Conservation (phyloP, 2,113 vertebrate species). For the Aix galericulata region DNA sequence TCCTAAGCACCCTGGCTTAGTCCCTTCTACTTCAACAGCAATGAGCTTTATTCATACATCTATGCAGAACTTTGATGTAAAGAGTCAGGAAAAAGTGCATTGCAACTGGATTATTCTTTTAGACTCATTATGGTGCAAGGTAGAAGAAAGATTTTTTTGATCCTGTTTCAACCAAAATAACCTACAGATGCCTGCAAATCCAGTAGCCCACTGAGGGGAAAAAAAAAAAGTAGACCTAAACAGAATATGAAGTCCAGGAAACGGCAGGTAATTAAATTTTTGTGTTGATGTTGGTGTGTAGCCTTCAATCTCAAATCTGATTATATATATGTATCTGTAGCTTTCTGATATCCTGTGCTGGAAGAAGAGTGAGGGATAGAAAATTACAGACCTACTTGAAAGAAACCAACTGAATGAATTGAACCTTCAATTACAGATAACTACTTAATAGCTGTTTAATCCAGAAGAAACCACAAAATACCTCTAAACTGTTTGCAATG, state of each 20-base stretch:
- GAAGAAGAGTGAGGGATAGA: neutral
- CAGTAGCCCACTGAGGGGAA: neutral
- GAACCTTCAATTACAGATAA: neutral
- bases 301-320: neutral
- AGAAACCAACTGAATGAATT: neutral
- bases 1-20: neutral
- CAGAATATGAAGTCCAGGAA: neutral
- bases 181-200: neutral
- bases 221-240: neutral
- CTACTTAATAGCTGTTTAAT: neutral
- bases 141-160: neutral
- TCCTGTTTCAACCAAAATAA: neutral
- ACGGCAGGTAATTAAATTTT: neutral
- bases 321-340: neutral
- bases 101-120: neutral
- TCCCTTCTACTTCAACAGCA: neutral
- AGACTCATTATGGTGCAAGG: neutral
- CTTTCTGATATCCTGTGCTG: neutral
- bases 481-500: neutral
- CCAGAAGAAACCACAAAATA: neutral
- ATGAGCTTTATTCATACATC: neutral
- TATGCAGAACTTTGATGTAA: neutral
- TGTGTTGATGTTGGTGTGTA: neutral
- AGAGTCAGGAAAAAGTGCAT: neutral
- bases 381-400: neutral